Evolutionary conservation across 2,888 invertebrate genomes (phyloP).

Genomic region (Papilio gigon): DNA sequence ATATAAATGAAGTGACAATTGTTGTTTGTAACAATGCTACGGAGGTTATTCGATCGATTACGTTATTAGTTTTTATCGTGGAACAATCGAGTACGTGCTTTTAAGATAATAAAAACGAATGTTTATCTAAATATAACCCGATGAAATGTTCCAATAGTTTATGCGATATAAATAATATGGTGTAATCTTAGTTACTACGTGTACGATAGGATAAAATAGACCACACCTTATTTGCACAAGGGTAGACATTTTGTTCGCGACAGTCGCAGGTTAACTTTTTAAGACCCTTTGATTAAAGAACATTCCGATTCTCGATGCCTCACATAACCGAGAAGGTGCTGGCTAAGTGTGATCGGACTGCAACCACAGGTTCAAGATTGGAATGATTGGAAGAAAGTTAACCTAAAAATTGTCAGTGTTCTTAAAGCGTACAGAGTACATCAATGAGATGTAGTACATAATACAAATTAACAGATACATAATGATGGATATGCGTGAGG

Average conservation of each 20-base stretch:
- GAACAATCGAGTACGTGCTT: slow-evolving; percentile 26
- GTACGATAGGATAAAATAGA: background rate
- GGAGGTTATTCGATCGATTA: slow-evolving; percentile 24
- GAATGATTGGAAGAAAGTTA: background rate
- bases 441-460: too few relatives aligned
- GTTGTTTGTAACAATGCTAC: background rate
- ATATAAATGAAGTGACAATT: background rate
- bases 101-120: slow-evolving; percentile 34
- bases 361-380: background rate
- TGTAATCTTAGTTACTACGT: background rate
- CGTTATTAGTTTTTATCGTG: slow-evolving; percentile 32
- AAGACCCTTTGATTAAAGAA: background rate
- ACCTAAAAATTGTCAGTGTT: background rate
- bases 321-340: background rate
- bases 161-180: background rate
- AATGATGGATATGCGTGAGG: too few relatives aligned
- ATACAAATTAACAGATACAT: too few relatives aligned
- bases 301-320: background rate
- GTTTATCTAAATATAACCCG: slow-evolving; percentile 24
- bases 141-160: slow-evolving; percentile 8
- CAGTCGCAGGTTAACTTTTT: background rate
- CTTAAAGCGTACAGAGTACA: background rate
- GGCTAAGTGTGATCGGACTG: background rate
- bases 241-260: too few relatives aligned
- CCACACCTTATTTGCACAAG: too few relatives aligned